Conservation (phyloP, 2,797 vertebrate species). For the Psittacula echo region DNA sequence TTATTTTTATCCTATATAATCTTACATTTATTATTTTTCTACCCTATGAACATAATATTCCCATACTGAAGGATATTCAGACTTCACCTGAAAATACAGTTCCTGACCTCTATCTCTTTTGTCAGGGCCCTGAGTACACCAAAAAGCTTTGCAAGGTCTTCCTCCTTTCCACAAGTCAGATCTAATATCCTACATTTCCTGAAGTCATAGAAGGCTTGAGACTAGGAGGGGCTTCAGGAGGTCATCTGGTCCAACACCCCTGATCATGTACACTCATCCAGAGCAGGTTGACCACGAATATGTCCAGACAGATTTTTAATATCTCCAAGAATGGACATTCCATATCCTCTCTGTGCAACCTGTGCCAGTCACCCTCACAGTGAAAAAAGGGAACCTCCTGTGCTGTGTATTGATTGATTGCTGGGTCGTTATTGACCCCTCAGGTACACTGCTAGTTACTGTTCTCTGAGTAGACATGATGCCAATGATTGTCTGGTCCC, state of each 20-base stretch:
- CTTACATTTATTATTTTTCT: background rate
- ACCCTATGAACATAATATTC: background rate
- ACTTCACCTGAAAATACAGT: background rate
- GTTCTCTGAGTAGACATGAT: background rate
- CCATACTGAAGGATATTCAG: background rate
- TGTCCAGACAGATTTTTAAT: background rate
- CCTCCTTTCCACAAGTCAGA: background rate
- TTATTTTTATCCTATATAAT: background rate
- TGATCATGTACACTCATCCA: background rate
- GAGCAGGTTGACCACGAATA: background rate
- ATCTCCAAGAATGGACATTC: background rate
- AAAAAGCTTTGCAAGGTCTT: background rate
- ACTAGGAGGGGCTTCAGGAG: background rate
- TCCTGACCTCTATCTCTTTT: background rate
- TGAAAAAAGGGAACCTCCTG: background rate
- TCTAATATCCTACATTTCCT: background rate
- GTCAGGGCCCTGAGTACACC: background rate
- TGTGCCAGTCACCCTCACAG: background rate
- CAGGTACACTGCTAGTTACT: background rate
- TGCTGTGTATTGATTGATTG: background rate
- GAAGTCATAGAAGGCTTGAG: background rate
- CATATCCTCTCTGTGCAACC: background rate
- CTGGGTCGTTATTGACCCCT: background rate
- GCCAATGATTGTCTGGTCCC: background rate
- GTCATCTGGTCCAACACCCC: background rate